Base-by-base conservation (phyloP, 2,888 invertebrate genomes). In the Agrenia bidenticulata region DNA sequence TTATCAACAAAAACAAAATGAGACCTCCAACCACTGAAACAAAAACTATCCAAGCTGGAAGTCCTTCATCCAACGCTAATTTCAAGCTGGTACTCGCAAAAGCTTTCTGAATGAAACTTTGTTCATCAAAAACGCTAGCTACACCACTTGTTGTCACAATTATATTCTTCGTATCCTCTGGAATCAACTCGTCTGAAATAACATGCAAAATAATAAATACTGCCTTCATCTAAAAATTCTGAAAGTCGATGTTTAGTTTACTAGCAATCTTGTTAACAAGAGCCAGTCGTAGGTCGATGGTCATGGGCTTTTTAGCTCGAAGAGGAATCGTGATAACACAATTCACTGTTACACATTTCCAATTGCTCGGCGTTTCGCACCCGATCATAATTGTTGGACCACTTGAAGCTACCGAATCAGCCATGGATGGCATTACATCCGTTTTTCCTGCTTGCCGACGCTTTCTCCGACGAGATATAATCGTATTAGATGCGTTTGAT, bases 21-120 rank as follows among this genome's bases (percentile, higher is more conserved):
- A 62, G 27, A 24, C 69, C 69, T 15, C 64, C 69, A 15, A 53
- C 63, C 9, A 50, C 64, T 5, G 66, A 4, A 1, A 51, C 51
- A 11, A 66, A 5, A 13, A 56, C 58, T 15, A 62, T 27, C 45
- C 42, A 63, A 0, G 61, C 64, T 2, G 64, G 61, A 9, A 64
- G 24, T 1, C 37, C 57, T 9, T 60, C 32, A 11, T 32, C 32
- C 32, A 32, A 7, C 32, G 11, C 5, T 32, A 32, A 32, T 32
- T 32, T 11, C 32, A 32, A 32, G 32, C 5, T 32, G 11, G 32
- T 32, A 32, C 32, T 32, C 11, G 32, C 4, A 32, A 32, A 32
- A 4, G 32, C 32, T 7, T 7, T 4, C 11, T 32, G 32, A 32
- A 7, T 32, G 32, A 32, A 32, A 32, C 2, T 21, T 2, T 54